Base-by-base conservation (phyloP, 2,113 vertebrate species). In the Beaufortia kweichowensis region DNA sequence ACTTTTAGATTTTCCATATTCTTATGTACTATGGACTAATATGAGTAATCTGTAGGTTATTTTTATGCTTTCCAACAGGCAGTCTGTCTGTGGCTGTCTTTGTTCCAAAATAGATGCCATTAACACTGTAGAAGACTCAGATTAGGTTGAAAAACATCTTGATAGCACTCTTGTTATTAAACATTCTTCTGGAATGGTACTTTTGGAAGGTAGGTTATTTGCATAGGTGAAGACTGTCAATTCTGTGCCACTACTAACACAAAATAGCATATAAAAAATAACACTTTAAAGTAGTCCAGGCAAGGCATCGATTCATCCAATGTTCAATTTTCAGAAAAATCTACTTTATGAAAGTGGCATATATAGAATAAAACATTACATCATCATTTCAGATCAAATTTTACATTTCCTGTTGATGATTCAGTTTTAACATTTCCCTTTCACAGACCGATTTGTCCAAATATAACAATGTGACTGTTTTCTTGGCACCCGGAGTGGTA, bases 401-500 rank as follows among this genome's bases (percentile, higher is more conserved):
- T n/a, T n/a, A 17, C 67, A 35, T 21, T n/a, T 69, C 67, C 67
- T 69, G 48, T 69, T 35, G 48, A 55, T 71, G 68, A 71, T 41
- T 71, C 68, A 71, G 14, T 41, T 60, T 75, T 41, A 60, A 46
- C 15, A 53, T 68, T 61, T 56, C 69, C 28, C 19, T 77, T 59
- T 76, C 41, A 70, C 65, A 93, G 92, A 87, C 84, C 0, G 85
- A 94, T 87, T 86, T 92, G 53, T 92, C 90, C 66, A 65, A 64
- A 1, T 93, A 87, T 83, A 88, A 90, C 84, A 91, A 91, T 64
- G 85, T 93, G 82, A 91, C 88, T 0, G 88, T 85, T 41, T 93
- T 93, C 71, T 88, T 93, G 74, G 85, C 89, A 57, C 90, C 91
- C 7, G 87, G 86, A 81, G 89, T 89, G 87, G 92, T 93, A 81